phyloP scores from a whole-genome alignment of 2,797 vertebrate genomes.

The Liparis tanakae region DNA sequence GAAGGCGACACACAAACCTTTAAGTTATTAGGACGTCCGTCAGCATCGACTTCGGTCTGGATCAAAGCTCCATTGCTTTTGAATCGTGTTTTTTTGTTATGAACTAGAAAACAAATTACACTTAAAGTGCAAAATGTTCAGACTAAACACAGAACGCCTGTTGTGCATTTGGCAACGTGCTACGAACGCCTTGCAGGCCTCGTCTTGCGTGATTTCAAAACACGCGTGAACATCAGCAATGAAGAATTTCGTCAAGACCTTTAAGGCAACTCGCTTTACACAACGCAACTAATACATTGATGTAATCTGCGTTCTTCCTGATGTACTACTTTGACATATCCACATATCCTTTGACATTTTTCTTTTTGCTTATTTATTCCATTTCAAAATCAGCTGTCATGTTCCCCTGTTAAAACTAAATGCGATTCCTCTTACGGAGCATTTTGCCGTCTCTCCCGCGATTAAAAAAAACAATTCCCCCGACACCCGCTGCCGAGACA shows the following conservation, averaged over 20 bases:
- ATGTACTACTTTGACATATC: not conserved
- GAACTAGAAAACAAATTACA: not conserved
- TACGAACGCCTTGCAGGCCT: not conserved
- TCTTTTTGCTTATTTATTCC: not conserved
- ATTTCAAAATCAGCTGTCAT: not conserved
- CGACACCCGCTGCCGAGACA: not conserved
- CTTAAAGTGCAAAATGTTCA: not conserved
- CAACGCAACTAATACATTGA: not conserved
- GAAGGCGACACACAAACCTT: not conserved
- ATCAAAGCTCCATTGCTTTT: not conserved
- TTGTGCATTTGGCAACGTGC: not conserved
- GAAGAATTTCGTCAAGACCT: not conserved
- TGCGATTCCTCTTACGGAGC: not conserved
- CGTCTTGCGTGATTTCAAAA: slow-evolving; percentile 29
- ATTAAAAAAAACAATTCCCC: not conserved
- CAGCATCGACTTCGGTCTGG: not conserved
- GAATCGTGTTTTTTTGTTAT: not conserved
- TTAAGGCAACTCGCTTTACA: not conserved
- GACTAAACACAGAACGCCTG: not conserved
- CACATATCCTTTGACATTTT: not conserved
- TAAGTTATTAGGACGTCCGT: not conserved
- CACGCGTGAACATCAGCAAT: not conserved
- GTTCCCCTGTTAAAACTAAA: not conserved
- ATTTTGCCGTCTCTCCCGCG: slow-evolving; percentile 1
- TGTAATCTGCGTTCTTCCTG: not conserved